phyloP scores from a whole-genome alignment of 2,113 vertebrate species.

The Rynchops niger region DNA sequence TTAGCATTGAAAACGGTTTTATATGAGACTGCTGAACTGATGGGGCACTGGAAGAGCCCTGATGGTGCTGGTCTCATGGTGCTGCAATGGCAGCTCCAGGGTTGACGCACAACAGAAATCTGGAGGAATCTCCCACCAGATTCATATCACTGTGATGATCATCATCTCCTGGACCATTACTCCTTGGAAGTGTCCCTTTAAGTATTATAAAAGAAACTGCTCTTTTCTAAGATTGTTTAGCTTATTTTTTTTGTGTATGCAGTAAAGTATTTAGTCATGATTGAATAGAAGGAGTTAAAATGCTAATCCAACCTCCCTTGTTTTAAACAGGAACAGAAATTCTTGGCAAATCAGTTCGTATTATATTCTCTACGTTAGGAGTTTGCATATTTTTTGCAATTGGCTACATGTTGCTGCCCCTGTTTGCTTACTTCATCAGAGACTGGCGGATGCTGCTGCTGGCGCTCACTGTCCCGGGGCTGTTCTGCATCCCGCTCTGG shows the following conservation, averaged over 20 bases:
- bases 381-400: constrained; percentile 84
- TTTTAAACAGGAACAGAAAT: constrained; percentile 87
- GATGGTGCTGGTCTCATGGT: background rate
- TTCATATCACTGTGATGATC: background rate
- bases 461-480: constrained; percentile 73
- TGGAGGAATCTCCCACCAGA: background rate
- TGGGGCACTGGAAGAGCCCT: background rate
- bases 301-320: constrained; percentile 64
- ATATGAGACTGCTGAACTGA: background rate
- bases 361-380: constrained; percentile 86
- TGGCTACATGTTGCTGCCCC: constrained; percentile 90
- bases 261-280: constrained; percentile 29
- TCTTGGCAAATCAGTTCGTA: constrained; percentile 81
- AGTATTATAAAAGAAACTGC: background rate
- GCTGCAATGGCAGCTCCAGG: background rate
- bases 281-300: background rate
- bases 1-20: background rate
- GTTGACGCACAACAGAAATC: background rate
- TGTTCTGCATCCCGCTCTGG: constrained; percentile 83
- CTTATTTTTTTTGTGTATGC: background rate
- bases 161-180: background rate
- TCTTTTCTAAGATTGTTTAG: background rate
- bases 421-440: constrained; percentile 86
- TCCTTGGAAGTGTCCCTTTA: background rate
- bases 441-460: constrained; percentile 88